Percentiles rank a stretch among this genome's conserved stretches.
phyloP scores from a whole-genome alignment of 23 tunicate species.

The Phallusia fumigata region DNA sequence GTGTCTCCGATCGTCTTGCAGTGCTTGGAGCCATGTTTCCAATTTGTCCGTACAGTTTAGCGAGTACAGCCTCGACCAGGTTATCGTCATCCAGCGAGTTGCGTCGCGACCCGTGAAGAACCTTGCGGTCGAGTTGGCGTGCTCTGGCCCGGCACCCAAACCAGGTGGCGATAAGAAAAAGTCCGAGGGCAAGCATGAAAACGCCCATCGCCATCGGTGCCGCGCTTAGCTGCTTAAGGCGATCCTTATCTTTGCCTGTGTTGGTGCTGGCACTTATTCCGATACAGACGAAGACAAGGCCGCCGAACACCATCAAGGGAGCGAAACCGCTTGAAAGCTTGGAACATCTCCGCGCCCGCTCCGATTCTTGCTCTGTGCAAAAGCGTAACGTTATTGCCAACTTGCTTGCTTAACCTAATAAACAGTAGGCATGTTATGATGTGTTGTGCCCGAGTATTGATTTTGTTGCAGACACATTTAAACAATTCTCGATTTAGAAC shows the following conservation, averaged over 20 bases:
- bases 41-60: conserved; percentile 31
- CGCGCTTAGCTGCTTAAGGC: conserved; percentile 63
- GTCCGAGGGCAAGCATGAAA: conserved; percentile 79
- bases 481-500: too few species aligned
- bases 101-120: conserved; percentile 81
- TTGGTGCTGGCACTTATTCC: conserved; percentile 85
- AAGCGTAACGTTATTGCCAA: too few species aligned
- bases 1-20: conserved; percentile 19
- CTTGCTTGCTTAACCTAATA: too few species aligned
- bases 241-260: conserved; percentile 68
- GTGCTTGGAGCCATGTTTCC: neutral
- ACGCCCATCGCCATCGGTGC: conserved; percentile 94
- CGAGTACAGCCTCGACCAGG: conserved; percentile 37
- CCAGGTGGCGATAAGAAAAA: conserved; percentile 67
- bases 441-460: too few species aligned
- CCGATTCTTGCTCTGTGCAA: conserved; percentile 80
- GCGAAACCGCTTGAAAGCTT: conserved; percentile 94
- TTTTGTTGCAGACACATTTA: too few species aligned
- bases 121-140: conserved; percentile 43
- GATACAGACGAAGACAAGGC: conserved; percentile 90
- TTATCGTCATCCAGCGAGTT: conserved; percentile 40
- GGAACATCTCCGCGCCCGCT: conserved; percentile 79
- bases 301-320: conserved; percentile 94
- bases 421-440: too few species aligned
- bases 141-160: conserved; percentile 84